A percentile compares a stretch with the other conserved stretches of the same genome.
These are phyloP conservation scores for Diloba caeruleocephala DNA, from an alignment of 2,888 invertebrate species.

Conservation along the genomic window DNA sequence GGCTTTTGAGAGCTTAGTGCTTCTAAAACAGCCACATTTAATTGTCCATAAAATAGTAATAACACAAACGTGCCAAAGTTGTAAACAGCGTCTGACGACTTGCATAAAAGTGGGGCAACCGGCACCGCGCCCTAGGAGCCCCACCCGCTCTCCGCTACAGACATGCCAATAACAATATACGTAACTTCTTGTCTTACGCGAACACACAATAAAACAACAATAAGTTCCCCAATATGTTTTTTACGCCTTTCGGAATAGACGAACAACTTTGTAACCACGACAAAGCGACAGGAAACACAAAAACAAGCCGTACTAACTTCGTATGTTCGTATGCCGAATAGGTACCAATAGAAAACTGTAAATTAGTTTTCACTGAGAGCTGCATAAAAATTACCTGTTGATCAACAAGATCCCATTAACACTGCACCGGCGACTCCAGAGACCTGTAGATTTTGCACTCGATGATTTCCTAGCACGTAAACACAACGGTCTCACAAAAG, in stretches of 20 bases:
- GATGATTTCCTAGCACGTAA: constrained; percentile 79
- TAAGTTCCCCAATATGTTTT: constrained; percentile 19
- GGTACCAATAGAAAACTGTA: constrained; percentile 25
- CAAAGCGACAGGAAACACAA: constrained; percentile 39
- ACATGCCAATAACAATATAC: constrained; percentile 67
- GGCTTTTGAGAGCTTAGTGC: constrained; percentile 30
- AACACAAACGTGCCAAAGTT: constrained; percentile 53
- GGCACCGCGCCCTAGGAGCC: constrained; percentile 79
- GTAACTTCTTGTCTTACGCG: constrained; percentile 46
- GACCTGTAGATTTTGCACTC: constrained; percentile 70
- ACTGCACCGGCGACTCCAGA: constrained; percentile 72
- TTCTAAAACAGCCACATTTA: constrained; percentile 30
- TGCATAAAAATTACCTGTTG: constrained; percentile 71
- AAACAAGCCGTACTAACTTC: constrained; percentile 32
- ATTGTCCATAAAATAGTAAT: constrained; percentile 40
- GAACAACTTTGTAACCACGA: constrained; percentile 37
- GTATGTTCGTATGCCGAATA: no score
- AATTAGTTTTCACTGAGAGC: constrained; percentile 42
- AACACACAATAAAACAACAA: constrained; percentile 28
- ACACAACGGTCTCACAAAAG: constrained; percentile 85
- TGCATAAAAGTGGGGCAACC: constrained; percentile 77
- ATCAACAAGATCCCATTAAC: constrained; percentile 88
- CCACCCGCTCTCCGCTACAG: constrained; percentile 60
- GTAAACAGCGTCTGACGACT: constrained; percentile 53
- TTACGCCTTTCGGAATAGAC: constrained; percentile 14